These are phyloP conservation scores for Pangasius djambal DNA, from an alignment of 2,797 vertebrate species.

Conservation along the genomic window DNA sequence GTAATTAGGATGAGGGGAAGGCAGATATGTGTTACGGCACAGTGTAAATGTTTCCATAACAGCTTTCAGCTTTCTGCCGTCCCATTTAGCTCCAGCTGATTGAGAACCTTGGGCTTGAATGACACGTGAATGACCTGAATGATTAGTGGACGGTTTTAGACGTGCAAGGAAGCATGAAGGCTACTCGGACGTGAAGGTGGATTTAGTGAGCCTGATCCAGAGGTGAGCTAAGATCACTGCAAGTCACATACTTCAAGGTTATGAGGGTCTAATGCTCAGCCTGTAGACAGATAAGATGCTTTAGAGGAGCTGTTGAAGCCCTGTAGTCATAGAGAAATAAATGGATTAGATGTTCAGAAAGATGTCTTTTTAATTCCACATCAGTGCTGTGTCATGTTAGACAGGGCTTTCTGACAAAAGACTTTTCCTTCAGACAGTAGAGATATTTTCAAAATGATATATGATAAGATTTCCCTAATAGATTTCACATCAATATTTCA, in stretches of 20 bases:
- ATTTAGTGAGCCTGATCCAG: slow-evolving; percentile 30
- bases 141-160: slow-evolving; percentile 33
- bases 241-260: slow-evolving; percentile 11
- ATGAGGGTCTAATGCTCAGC: slow-evolving; percentile 13
- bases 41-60: slow-evolving; percentile 44
- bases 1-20: slow-evolving; percentile 37
- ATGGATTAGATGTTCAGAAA: slow-evolving; percentile 22
- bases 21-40: slow-evolving; percentile 26
- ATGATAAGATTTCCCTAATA: background rate
- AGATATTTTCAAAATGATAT: slow-evolving; percentile 4
- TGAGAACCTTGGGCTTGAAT: slow-evolving; percentile 34
- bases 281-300: slow-evolving; percentile 25
- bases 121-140: slow-evolving; percentile 27
- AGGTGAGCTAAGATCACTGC: slow-evolving; percentile 22
- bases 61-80: slow-evolving; percentile 26
- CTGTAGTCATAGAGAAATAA: slow-evolving; percentile 18
- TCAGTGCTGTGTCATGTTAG: slow-evolving; percentile 36
- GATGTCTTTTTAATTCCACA: slow-evolving; percentile 36
- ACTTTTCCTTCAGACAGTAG: background rate
- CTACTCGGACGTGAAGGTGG: slow-evolving; percentile 25
- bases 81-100: slow-evolving; percentile 26
- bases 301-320: slow-evolving; percentile 16
- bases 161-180: slow-evolving; percentile 19
- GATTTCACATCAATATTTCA: background rate
- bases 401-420: slow-evolving; percentile 29